Evolutionary conservation across 2,888 invertebrate genomes (phyloP).

Genomic region (Palloptera scutellata): DNA sequence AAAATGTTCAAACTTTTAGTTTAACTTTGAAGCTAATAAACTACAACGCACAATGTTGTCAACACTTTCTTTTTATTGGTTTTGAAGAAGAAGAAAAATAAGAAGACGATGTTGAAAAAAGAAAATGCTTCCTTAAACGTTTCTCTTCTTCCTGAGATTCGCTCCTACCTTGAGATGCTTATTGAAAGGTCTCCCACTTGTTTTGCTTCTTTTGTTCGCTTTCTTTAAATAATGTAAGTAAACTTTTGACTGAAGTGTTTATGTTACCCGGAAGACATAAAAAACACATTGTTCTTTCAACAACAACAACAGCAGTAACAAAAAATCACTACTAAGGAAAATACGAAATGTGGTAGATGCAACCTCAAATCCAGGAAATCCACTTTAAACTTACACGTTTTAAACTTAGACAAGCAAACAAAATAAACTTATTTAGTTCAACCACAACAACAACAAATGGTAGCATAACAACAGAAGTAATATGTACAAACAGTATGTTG

Average conservation of each 20-base stretch:
- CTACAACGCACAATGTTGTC: neutral
- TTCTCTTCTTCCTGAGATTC: neutral
- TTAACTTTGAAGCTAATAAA: neutral
- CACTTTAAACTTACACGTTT: slow-evolving; percentile 53
- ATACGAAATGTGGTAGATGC: slow-evolving; percentile 16
- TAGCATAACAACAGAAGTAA: neutral
- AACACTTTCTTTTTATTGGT: neutral
- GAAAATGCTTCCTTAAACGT: neutral
- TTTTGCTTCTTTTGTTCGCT: too few relatives aligned
- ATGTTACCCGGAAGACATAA: slow-evolving; percentile 59
- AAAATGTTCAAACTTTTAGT: too few relatives aligned
- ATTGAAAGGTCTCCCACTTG: slow-evolving; percentile 28
- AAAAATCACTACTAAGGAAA: neutral
- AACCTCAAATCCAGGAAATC: slow-evolving; percentile 50
- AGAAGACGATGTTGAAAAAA: neutral
- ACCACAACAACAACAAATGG: slow-evolving; percentile 10
- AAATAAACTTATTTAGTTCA: slow-evolving; percentile 7
- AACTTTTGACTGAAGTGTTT: slow-evolving; percentile 51
- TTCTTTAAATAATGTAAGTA: slow-evolving; percentile 33
- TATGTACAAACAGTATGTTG: too few relatives aligned
- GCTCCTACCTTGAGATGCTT: slow-evolving; percentile 19
- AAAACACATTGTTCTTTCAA: slow-evolving; percentile 41
- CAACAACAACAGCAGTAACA: slow-evolving; percentile 15
- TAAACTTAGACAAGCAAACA: slow-evolving; percentile 2
- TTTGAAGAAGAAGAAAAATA: neutral